Conservation (phyloP, 2,888 invertebrate genomes). For the Harpalus rubripes region DNA sequence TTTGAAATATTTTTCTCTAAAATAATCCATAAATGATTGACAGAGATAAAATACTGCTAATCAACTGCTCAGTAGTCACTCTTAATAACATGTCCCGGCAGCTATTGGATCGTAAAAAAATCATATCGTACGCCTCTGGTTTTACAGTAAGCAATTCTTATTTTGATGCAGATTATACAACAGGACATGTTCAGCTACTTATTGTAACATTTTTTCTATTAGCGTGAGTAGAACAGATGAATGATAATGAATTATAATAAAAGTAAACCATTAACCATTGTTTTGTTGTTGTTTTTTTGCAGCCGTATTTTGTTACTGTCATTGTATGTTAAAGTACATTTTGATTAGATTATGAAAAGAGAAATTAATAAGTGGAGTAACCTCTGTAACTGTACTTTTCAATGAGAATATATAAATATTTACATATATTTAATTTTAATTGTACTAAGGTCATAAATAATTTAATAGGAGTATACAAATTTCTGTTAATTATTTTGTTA, state of each 20-base stretch:
- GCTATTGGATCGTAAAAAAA: background rate
- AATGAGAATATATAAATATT: background rate
- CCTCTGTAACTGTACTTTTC: background rate
- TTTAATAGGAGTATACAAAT: too few relatives aligned
- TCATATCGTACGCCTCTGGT: background rate
- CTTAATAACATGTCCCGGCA: too few relatives aligned
- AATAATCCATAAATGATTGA: too few relatives aligned
- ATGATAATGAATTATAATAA: constrained; percentile 15
- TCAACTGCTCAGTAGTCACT: too few relatives aligned
- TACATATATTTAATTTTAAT: background rate
- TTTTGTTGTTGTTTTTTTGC: background rate
- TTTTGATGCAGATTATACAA: constrained; percentile 3
- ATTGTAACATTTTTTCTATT: background rate
- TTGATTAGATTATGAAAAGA: constrained; percentile 13
- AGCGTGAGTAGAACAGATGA: background rate
- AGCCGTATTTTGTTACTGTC: background rate
- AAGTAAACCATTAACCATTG: constrained; percentile 5
- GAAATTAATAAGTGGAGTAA: constrained; percentile 1
- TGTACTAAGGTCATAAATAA: too few relatives aligned
- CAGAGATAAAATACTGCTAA: too few relatives aligned
- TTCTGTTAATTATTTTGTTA: too few relatives aligned
- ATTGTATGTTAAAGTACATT: constrained; percentile 14
- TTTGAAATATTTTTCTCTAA: too few relatives aligned
- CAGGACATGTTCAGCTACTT: constrained; percentile 14
- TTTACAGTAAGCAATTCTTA: background rate